Conservation (phyloP, 2,797 vertebrate species). For the Tenualosa ilisha region DNA sequence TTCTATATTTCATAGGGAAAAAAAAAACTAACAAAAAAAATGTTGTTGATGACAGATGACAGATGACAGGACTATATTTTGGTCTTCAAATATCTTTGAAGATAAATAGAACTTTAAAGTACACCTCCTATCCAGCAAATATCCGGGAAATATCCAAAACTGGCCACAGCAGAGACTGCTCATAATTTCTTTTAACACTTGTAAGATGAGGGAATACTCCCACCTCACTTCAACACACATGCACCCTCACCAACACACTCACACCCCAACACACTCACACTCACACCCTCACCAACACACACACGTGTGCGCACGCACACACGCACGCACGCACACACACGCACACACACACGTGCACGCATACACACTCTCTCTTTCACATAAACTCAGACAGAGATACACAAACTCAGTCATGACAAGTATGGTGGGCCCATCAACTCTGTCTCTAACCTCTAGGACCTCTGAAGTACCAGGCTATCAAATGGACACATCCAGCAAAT, state of each 20-base stretch:
- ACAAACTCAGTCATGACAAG: not conserved
- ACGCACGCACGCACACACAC: not conserved
- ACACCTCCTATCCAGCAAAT: conserved; percentile 7
- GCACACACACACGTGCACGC: not conserved
- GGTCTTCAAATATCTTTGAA: conserved; percentile 2
- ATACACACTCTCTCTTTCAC: not conserved
- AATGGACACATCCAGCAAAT: conserved; percentile 45
- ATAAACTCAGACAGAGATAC: not conserved
- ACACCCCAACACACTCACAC: conserved; percentile 8
- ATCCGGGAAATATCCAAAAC: conserved; percentile 6
- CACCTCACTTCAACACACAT: not conserved
- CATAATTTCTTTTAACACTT: conserved; percentile 1
- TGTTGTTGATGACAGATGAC: not conserved
- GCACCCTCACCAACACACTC: not conserved
- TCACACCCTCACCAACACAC: not conserved
- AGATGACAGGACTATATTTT: conserved; percentile 5
- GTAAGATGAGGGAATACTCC: conserved; percentile 17
- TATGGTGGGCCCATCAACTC: conserved; percentile 20
- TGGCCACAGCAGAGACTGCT: not conserved
- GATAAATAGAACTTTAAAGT: not conserved
- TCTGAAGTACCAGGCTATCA: conserved; percentile 43
- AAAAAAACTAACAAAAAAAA: not conserved
- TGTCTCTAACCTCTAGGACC: conserved; percentile 39
- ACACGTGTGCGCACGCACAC: not conserved
- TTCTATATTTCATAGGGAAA: conserved; percentile 1